Evolutionary conservation across 2,888 invertebrate species (phyloP), one percentile per base, ranked within the genome.

Genomic region (Pollenia amentaria): DNA sequence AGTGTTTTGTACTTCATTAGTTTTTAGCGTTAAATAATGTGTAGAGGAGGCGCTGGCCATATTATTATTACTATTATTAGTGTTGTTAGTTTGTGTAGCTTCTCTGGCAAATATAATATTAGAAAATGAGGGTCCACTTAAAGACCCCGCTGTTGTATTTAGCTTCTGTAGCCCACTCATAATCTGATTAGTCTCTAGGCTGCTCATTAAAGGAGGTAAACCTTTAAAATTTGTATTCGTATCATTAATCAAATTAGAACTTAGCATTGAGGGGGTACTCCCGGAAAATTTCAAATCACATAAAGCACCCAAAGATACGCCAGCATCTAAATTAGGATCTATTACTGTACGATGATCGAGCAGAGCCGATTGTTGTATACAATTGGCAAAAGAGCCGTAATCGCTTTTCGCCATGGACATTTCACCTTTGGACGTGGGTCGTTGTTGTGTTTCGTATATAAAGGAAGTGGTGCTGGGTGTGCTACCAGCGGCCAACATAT

Each of bases 401-500:
- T 89, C 89, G 65, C 87, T 88, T 81, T 87, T 88, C 12, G 83
- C 38, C 64, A 85, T 53, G 21, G 88, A 69, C 69, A 84, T 75
- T 64, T 87, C 87, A 8, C 73, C 29, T 84, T 87, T 65, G 18
- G 88, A 87, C 44, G 69, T 88, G 55, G 38, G 18, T 62, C 16
- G 48, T 72, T 3, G 21, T 51, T 42, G 60, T 62, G 4, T 73
- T 16, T 87, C 85, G 42, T 88, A 88, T 16, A 88, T 84, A 16
- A 89, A 88, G n/a, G 90, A 88, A 29, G 90, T 86, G 42, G 90
- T 85, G 46, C 89, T 87, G 2, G 91, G 91, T 6, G 90, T 88
- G 84, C 89, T 91, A 62, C 91, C 91, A 40, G 91, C 91, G 16
- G 89, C 91, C 42, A 92, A 87, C 91, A 92, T 91, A 87, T 92